phyloP scores from a whole-genome alignment of 2,797 vertebrate genomes.

The Cheracebus regulus region DNA sequence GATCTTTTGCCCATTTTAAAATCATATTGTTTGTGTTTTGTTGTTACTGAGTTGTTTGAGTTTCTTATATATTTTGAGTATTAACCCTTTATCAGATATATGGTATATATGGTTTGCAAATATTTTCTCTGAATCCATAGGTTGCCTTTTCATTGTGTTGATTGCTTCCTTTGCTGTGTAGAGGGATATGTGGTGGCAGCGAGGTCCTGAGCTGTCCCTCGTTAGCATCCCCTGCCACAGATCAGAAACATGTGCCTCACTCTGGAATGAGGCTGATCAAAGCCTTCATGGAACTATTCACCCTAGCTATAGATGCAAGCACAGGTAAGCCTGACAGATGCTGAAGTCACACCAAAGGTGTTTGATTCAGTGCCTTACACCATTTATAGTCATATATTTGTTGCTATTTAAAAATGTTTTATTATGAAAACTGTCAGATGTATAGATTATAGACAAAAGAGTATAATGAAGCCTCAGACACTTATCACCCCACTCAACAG shows the following conservation, averaged over 20 bases:
- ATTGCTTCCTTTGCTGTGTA: neutral
- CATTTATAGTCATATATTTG: neutral
- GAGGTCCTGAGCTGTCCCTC: neutral
- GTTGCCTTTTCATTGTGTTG: neutral
- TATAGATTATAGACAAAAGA: neutral
- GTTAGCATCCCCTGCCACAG: neutral
- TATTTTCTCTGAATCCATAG: neutral
- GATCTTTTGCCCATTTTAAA: neutral
- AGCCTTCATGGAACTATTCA: neutral
- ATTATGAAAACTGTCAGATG: neutral
- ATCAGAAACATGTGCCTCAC: neutral
- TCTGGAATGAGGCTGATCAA: neutral
- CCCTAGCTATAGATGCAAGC: neutral
- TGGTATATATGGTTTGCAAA: neutral
- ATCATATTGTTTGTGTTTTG: neutral
- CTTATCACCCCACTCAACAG: neutral
- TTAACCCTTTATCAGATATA: neutral
- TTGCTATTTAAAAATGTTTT: neutral
- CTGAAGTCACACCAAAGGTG: neutral
- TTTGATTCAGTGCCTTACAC: neutral
- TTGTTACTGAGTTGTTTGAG: neutral
- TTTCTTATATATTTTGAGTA: neutral
- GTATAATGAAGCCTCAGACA: neutral
- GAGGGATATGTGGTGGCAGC: neutral
- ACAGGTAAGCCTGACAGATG: fast-evolving